Evolutionary conservation across 2,113 vertebrate genomes (phyloP), one percentile per base, ranked within the genome.

Genomic region (Aythya baeri): DNA sequence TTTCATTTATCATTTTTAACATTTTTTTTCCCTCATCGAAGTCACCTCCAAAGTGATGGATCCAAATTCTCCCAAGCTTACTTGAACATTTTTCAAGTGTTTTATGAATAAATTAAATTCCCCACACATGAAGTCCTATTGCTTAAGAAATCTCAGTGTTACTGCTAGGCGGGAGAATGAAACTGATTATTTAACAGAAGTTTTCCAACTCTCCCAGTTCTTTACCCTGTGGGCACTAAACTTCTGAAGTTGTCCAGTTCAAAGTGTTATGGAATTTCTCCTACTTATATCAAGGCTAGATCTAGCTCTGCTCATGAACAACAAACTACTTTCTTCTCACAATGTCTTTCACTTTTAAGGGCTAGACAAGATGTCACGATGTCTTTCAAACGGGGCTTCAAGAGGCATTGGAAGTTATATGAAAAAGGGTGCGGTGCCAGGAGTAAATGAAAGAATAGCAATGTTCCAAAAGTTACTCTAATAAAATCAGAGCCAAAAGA

Each of bases 201-300:
- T 94, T 96, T 95, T 94, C 79, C 79, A 96, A 17, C 86, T 84
- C 68, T 93, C 80, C 58, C 77, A 89, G 55, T 79, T 88, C 83
- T 92, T 68, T 65, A 95, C 86, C 90, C 92, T 93, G 58, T 87
- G 71, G 93, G 86, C 86, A 73, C 63, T 93, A 43, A 93, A 76
- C 91, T 95, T 95, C 71, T 93, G 88, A 96, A 92, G 70, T 66
- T 66, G n/a, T n/a, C n/a, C n/a, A n/a, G n/a, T n/a, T n/a, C n/a
- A n/a, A n/a, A n/a, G n/a, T n/a, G n/a, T n/a, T n/a, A n/a, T 66
- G 66, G 62, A 84, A 84, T 93, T 88, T 92, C 54, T 96, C 43
- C 58, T 79, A 68, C 73, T 93, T 93, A 73, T 74, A 82, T 54
- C 88, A 76, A 62, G 41, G 36, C 58, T 84, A 83, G 88, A 86